A percentile compares a stretch with the other conserved stretches of the same genome.
Evolutionary conservation across 2,113 vertebrate species (phyloP).

Genomic region (Girardinichthys multiradiatus): DNA sequence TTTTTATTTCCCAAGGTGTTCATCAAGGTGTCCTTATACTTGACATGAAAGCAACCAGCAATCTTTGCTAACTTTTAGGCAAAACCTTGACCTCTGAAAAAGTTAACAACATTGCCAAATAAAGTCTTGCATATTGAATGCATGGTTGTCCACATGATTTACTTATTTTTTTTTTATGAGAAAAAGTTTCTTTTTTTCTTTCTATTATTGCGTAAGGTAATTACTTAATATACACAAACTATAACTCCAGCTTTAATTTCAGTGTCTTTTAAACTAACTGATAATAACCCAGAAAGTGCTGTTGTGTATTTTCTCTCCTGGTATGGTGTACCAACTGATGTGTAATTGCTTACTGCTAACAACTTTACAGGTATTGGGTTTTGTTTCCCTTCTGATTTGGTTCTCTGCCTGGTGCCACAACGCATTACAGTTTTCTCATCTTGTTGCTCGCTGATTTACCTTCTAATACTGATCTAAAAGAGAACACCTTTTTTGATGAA

Average conservation of each 20-base stretch:
- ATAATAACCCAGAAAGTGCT: conserved; percentile 6
- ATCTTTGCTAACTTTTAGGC: not conserved
- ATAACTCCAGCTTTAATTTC: conserved; percentile 10
- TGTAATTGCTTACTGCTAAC: conserved; percentile 47
- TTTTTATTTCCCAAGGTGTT: not conserved
- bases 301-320: conserved; percentile 34
- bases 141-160: not conserved
- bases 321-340: conserved; percentile 37
- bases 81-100: not conserved
- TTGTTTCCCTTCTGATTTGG: conserved; percentile 41
- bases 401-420: conserved; percentile 47
- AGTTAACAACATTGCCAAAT: not conserved
- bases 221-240: not conserved
- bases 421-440: conserved; percentile 52
- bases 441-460: conserved; percentile 22
- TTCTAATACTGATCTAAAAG: conserved; percentile 28
- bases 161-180: not conserved
- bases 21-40: not conserved
- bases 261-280: conserved; percentile 1
- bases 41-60: not conserved
- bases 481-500: conserved; percentile 29
- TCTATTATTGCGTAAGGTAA: conserved; percentile 4
- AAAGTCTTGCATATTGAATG: not conserved
- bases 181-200: too few relatives aligned
- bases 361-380: conserved; percentile 46